Evolutionary conservation across 2,113 vertebrate species (phyloP).

Genomic region (Prunella fulvescens): DNA sequence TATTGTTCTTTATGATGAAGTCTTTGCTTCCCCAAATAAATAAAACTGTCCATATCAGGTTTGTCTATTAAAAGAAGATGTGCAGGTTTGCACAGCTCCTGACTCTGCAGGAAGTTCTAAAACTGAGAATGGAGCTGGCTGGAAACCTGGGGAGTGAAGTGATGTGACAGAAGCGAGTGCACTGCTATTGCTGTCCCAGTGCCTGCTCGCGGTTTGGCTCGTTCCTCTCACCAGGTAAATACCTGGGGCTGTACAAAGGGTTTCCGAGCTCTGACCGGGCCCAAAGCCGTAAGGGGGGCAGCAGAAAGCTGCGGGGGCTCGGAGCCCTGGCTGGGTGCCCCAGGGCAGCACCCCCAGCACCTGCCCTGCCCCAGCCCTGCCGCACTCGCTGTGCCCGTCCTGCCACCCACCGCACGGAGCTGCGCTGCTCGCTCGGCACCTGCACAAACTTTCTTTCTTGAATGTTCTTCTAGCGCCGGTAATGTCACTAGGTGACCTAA

Average conservation of each 20-base stretch:
- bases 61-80: not conserved
- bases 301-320: not conserved
- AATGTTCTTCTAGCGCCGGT: constrained; percentile 49
- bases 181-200: accelerated
- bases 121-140: not conserved
- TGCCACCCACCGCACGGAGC: not conserved
- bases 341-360: not conserved
- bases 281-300: not conserved
- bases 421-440: not conserved
- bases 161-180: not conserved
- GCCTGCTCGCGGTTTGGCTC: not conserved
- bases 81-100: not conserved
- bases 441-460: not conserved
- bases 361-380: not conserved
- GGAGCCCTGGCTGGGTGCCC: not conserved
- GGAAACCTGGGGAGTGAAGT: not conserved
- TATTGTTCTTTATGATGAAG: not conserved
- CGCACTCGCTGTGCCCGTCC: not conserved
- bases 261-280: not conserved
- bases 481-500: constrained; percentile 75
- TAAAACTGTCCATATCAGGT: not conserved
- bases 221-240: not conserved
- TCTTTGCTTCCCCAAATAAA: not conserved
- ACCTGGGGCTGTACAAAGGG: not conserved
- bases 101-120: not conserved